phyloP scores from a whole-genome alignment of 2,797 vertebrate genomes.

The Oryzias sinensis region DNA sequence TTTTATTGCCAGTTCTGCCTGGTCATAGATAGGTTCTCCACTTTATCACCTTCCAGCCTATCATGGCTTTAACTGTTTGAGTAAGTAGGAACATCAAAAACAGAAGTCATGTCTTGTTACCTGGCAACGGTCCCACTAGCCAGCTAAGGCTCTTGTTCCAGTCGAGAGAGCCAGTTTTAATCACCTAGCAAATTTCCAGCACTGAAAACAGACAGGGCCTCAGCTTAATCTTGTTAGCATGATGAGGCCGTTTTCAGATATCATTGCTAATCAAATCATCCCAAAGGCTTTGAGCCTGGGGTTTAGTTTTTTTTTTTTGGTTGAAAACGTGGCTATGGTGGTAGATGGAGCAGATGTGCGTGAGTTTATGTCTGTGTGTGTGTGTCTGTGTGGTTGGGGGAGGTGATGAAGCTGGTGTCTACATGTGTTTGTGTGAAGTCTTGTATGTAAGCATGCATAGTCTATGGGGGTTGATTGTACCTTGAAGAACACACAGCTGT shows the following conservation, averaged over 20 bases:
- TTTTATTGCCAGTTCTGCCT: constrained; percentile 22
- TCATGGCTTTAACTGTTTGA: constrained; percentile 54
- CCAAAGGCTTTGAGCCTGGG: constrained; percentile 78
- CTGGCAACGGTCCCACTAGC: constrained; percentile 83
- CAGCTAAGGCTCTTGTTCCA: constrained; percentile 68
- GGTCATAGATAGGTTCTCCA: constrained; percentile 38
- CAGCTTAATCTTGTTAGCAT: constrained; percentile 88
- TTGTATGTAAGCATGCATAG: constrained; percentile 28
- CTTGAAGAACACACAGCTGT: constrained; percentile 14
- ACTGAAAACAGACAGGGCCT: constrained; percentile 84
- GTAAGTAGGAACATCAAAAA: constrained; percentile 68
- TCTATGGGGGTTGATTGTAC: not conserved
- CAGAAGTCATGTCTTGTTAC: constrained; percentile 77
- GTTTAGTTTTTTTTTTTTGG: constrained; percentile 41
- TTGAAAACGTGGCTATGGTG: constrained; percentile 37
- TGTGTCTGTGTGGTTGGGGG: constrained; percentile 16
- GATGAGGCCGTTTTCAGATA: constrained; percentile 89
- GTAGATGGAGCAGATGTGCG: constrained; percentile 42
- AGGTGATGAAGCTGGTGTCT: constrained; percentile 40
- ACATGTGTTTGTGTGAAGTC: constrained; percentile 44
- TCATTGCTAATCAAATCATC: constrained; percentile 89
- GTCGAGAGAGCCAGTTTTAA: constrained; percentile 80
- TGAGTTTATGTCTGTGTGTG: constrained; percentile 26
- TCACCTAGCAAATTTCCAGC: constrained; percentile 83
- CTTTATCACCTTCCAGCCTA: constrained; percentile 45